Conservation (phyloP, 2,888 invertebrate genomes). For the Belgica antarctica region DNA sequence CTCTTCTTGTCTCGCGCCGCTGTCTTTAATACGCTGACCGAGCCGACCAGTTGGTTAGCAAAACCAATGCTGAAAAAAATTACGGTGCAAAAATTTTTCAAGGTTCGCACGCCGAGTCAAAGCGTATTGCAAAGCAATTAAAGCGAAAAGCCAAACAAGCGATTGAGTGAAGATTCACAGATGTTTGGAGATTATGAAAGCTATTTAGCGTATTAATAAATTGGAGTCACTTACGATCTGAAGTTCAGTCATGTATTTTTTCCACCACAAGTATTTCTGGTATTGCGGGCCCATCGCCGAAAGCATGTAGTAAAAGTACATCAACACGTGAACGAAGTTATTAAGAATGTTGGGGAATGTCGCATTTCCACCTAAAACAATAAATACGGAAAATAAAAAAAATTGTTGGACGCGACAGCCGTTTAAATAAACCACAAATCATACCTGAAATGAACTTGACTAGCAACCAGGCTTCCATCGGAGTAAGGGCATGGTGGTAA, state of each 20-base stretch:
- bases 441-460: constrained; percentile 83
- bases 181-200: no score
- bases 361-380: constrained; percentile 59
- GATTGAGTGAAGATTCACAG: not conserved
- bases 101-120: not conserved
- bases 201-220: not conserved
- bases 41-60: not conserved
- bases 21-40: no score
- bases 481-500: constrained; percentile 93
- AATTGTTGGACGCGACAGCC: no score
- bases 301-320: constrained; percentile 91
- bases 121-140: not conserved
- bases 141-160: not conserved
- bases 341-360: constrained; percentile 67
- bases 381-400: no score
- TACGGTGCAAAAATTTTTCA: no score
- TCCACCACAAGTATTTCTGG: constrained; percentile 91
- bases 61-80: not conserved
- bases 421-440: not conserved
- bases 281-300: constrained; percentile 85
- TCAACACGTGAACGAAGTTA: constrained; percentile 91
- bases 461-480: constrained; percentile 87
- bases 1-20: no score
- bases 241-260: constrained; percentile 86
- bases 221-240: constrained; percentile 85